These are phyloP conservation scores for Macquaria australasica DNA, from an alignment of 2,113 vertebrate genomes.

Conservation along the genomic window DNA sequence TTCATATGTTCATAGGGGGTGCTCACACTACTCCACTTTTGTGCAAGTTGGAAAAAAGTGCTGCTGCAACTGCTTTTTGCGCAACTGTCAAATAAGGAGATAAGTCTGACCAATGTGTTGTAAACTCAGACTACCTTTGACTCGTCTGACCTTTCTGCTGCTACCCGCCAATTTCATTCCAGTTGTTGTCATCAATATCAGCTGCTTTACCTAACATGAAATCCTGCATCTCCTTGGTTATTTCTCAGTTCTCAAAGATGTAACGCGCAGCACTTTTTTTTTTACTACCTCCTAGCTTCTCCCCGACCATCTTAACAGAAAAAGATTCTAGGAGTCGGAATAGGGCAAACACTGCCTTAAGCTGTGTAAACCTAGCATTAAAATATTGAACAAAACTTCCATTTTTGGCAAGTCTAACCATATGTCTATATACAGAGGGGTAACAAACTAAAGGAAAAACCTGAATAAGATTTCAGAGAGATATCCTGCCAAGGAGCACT, in stretches of 20 bases:
- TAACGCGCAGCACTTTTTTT: not conserved
- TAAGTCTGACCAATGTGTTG: not conserved
- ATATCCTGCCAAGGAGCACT: not conserved
- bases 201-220: not conserved
- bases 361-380: not conserved
- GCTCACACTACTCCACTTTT: not conserved
- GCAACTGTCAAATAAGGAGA: not conserved
- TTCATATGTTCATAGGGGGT: not conserved
- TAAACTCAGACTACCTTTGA: not conserved
- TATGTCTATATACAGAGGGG: not conserved
- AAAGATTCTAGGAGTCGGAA: not conserved
- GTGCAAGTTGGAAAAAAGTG: not conserved
- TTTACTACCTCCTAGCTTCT: not conserved
- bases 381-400: not conserved
- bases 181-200: not conserved
- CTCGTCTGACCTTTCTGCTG: not conserved
- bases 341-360: not conserved
- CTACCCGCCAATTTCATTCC: not conserved
- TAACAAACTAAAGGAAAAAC: not conserved
- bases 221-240: not conserved
- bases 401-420: not conserved
- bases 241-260: not conserved
- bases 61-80: constrained; percentile 12
- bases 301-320: not conserved
- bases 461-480: too few relatives aligned